A percentile compares a stretch with the other conserved stretches of the same genome.
phyloP scores from a whole-genome alignment of 1,140 invertebrate genomes.

The Apis florea region DNA sequence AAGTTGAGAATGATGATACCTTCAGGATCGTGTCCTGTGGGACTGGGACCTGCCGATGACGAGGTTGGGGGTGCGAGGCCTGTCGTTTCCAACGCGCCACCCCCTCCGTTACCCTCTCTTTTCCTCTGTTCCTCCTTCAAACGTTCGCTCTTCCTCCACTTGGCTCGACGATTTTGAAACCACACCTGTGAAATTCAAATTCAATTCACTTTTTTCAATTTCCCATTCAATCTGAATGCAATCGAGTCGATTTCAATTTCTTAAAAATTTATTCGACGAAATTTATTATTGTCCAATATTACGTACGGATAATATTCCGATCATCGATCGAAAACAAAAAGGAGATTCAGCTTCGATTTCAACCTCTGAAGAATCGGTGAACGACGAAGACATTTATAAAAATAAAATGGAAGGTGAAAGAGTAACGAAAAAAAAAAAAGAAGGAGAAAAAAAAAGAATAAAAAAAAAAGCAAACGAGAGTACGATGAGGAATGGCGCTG shows the following conservation, averaged over 20 bases:
- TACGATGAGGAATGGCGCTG: conserved; percentile 41
- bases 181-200: conserved; percentile 86
- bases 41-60: conserved; percentile 72
- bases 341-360: rapidly evolving
- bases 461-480: conserved; percentile 41
- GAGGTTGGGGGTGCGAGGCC: conserved; percentile 67
- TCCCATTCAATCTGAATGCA: too few species aligned
- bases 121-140: conserved; percentile 94
- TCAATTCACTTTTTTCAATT: neutral
- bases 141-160: conserved; percentile 95
- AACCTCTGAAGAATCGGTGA: neutral
- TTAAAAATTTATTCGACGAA: neutral
- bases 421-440: neutral
- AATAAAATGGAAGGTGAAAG: neutral
- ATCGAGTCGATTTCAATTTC: neutral
- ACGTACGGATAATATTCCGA: too few species aligned
- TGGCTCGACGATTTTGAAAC: conserved; percentile 96
- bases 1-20: neutral
- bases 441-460: neutral
- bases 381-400: too few species aligned
- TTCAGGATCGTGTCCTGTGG: conserved; percentile 68
- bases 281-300: too few species aligned
- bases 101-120: conserved; percentile 82
- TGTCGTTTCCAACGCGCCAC: conserved; percentile 50
- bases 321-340: too few species aligned